Percentiles rank a stretch among this genome's conserved stretches.
Evolutionary conservation across 2,797 vertebrate species (phyloP).

Genomic region (Leuciscus waleckii): DNA sequence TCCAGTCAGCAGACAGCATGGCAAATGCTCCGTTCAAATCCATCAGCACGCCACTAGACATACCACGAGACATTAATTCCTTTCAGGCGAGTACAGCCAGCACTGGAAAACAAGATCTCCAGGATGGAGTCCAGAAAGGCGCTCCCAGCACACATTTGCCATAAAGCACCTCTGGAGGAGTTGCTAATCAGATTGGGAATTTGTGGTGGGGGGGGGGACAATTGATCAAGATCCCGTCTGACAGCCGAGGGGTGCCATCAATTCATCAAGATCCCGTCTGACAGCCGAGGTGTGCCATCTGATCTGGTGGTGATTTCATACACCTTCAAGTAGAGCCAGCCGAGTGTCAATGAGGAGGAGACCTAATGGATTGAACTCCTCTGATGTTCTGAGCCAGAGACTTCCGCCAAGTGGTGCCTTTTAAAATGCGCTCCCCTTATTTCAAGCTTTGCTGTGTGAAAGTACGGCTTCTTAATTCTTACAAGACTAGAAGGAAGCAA

Average conservation of each 20-base stretch:
- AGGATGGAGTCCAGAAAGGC: slow-evolving; percentile 64
- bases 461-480: slow-evolving; percentile 55
- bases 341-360: slow-evolving; percentile 61
- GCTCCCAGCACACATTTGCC: slow-evolving; percentile 60
- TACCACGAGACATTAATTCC: slow-evolving; percentile 64
- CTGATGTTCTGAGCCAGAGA: slow-evolving; percentile 59
- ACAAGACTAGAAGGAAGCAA: slow-evolving; percentile 57
- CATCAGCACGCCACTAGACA: slow-evolving; percentile 46
- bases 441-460: slow-evolving; percentile 51
- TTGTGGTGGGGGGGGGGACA: slow-evolving; percentile 27
- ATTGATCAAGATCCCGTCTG: slow-evolving; percentile 56
- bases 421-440: slow-evolving; percentile 4
- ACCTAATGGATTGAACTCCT: slow-evolving; percentile 68
- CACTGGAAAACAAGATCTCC: slow-evolving; percentile 55
- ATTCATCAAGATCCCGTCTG: slow-evolving; percentile 56
- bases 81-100: slow-evolving; percentile 46
- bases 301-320: slow-evolving; percentile 62
- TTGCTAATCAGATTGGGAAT: slow-evolving; percentile 63
- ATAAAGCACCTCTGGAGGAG: slow-evolving; percentile 49
- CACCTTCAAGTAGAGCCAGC: slow-evolving; percentile 61
- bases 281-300: slow-evolving; percentile 59
- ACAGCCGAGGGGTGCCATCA: slow-evolving; percentile 58
- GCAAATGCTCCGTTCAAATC: slow-evolving; percentile 17
- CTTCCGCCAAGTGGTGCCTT: slow-evolving; percentile 59
- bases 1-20: slow-evolving; percentile 2